Evolutionary conservation across 2,888 invertebrate genomes (phyloP).

Genomic region (Drosophila maculinotata): DNA sequence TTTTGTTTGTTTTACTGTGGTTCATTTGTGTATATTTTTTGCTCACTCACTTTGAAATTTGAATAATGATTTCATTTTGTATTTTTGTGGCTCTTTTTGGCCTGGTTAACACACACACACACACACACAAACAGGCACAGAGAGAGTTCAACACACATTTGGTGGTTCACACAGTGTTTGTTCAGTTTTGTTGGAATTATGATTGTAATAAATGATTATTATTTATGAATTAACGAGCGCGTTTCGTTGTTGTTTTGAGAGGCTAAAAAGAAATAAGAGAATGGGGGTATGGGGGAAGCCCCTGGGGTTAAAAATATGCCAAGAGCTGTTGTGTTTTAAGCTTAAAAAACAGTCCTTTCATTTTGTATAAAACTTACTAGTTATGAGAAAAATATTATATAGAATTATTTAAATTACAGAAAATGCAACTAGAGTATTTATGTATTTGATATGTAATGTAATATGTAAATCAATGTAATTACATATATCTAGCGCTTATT

Average conservation of each 20-base stretch:
- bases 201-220: slow-evolving; percentile 48
- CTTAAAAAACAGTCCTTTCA: no score
- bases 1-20: slow-evolving; percentile 14
- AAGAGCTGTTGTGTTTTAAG: no score
- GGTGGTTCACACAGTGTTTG: slow-evolving; percentile 1
- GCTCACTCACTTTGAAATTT: slow-evolving; percentile 47
- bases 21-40: slow-evolving; percentile 27
- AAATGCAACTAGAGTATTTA: no score
- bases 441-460: no score
- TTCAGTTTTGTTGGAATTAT: slow-evolving; percentile 4
- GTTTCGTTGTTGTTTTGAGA: slow-evolving; percentile 10
- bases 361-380: no score
- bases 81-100: slow-evolving; percentile 33
- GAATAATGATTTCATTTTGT: slow-evolving; percentile 52
- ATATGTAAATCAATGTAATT: not conserved
- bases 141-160: not conserved
- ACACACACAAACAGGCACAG: slow-evolving; percentile 6
- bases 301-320: not conserved
- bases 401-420: no score
- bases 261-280: slow-evolving; percentile 26
- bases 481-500: not conserved
- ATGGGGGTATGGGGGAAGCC: slow-evolving; percentile 8
- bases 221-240: slow-evolving; percentile 22
- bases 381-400: no score
- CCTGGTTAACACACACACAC: slow-evolving; percentile 34